A percentile compares a stretch with the other conserved stretches of the same genome.
Evolutionary conservation across 2,113 vertebrate genomes (phyloP).

Genomic region (Orcinus orca): DNA sequence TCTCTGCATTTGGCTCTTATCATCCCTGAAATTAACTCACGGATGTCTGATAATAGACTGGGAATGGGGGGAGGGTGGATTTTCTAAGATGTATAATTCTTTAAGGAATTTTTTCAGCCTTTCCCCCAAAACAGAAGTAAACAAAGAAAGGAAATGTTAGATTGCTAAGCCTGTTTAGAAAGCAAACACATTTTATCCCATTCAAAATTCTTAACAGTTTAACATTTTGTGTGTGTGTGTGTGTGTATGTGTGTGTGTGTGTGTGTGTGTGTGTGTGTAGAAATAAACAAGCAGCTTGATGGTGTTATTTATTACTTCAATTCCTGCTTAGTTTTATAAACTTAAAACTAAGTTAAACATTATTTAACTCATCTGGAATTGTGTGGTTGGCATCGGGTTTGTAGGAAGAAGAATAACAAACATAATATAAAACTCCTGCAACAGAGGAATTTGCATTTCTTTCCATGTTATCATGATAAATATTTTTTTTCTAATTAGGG

Average conservation of each 20-base stretch:
- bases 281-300: not conserved
- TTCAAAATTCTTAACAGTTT: not conserved
- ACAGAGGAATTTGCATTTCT: not conserved
- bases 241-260: not conserved
- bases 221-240: not conserved
- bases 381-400: not conserved
- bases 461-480: not conserved
- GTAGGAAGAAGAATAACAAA: not conserved
- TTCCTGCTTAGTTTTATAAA: not conserved
- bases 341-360: not conserved
- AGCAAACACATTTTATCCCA: not conserved
- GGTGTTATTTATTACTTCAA: not conserved
- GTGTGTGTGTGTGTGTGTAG: not conserved
- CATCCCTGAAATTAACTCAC: not conserved
- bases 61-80: not conserved
- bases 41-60: not conserved
- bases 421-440: not conserved
- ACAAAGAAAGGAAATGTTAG: not conserved
- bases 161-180: not conserved
- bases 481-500: not conserved
- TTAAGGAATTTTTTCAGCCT: constrained; percentile 5
- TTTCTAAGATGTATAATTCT: not conserved
- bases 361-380: not conserved
- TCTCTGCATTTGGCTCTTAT: not conserved
- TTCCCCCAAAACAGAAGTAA: not conserved